phyloP scores from a whole-genome alignment of 2,113 vertebrate species.

The Sorex fumeus region DNA sequence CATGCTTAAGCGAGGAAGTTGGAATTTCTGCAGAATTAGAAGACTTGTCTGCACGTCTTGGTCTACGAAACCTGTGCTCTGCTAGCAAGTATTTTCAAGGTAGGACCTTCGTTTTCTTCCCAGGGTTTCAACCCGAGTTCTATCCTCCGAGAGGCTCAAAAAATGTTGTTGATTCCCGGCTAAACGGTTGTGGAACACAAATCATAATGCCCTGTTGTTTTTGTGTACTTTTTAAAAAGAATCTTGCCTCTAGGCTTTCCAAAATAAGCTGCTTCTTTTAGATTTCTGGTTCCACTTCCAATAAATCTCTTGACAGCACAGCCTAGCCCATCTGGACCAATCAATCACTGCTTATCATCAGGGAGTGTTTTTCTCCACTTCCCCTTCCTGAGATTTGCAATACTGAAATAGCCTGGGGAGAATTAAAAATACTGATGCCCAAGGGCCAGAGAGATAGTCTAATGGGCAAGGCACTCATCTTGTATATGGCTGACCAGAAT shows the following conservation, averaged over 20 bases:
- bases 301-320: constrained; percentile 72
- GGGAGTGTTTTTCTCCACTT: constrained; percentile 60
- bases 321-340: constrained; percentile 79
- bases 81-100: background rate
- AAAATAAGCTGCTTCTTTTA: constrained; percentile 76
- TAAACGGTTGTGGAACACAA: constrained; percentile 34
- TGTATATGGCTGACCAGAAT: too few species aligned
- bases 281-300: constrained; percentile 60
- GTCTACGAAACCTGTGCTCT: background rate
- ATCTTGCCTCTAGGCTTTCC: constrained; percentile 78
- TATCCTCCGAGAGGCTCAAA: background rate
- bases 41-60: background rate
- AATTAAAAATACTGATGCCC: constrained; percentile 39
- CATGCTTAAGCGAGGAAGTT: constrained; percentile 25
- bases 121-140: background rate
- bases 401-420: constrained; percentile 28
- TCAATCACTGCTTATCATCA: constrained; percentile 78
- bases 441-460: too few species aligned
- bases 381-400: constrained; percentile 27
- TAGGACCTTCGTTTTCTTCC: background rate
- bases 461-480: too few species aligned
- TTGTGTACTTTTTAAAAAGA: constrained; percentile 44
- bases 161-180: background rate
- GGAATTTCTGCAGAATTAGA: background rate
- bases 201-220: background rate